phyloP scores from a whole-genome alignment of 37 sponge, comb jelly and placozoan genomes.

The Crambe crambe region DNA sequence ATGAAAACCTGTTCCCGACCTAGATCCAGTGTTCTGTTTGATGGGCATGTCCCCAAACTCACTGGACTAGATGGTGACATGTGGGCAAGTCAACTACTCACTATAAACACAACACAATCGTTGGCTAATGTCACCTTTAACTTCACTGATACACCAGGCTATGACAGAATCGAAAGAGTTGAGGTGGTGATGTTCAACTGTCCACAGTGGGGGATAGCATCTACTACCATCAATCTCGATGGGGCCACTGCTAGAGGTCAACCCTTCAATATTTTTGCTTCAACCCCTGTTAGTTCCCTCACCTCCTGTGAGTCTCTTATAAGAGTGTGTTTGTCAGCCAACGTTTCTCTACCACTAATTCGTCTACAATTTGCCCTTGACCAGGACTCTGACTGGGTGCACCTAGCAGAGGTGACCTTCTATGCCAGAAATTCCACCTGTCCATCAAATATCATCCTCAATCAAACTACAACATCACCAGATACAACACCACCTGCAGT shows the following conservation, averaged over 20 bases:
- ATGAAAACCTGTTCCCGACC: neutral
- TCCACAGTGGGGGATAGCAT: neutral
- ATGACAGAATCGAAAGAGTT: neutral
- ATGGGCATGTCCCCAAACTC: neutral
- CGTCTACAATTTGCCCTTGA: neutral
- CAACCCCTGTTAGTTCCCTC: neutral
- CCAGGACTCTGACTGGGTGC: neutral
- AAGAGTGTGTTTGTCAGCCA: neutral
- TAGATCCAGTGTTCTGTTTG: neutral
- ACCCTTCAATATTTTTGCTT: too few species aligned
- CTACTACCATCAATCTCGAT: neutral
- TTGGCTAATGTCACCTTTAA: neutral
- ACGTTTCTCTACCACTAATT: neutral
- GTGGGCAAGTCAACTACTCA: neutral
- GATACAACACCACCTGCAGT: neutral
- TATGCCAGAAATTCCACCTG: neutral
- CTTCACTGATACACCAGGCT: neutral
- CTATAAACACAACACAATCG: neutral
- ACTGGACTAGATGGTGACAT: neutral
- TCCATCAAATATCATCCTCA: neutral
- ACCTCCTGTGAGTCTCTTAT: neutral
- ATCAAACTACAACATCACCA: neutral
- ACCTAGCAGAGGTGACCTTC: neutral
- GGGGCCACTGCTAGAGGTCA: neutral
- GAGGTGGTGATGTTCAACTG: neutral